A percentile compares a stretch with the other conserved stretches of the same genome.
phyloP scores from a whole-genome alignment of 2,888 invertebrate genomes.

The Orthosia gracilis region DNA sequence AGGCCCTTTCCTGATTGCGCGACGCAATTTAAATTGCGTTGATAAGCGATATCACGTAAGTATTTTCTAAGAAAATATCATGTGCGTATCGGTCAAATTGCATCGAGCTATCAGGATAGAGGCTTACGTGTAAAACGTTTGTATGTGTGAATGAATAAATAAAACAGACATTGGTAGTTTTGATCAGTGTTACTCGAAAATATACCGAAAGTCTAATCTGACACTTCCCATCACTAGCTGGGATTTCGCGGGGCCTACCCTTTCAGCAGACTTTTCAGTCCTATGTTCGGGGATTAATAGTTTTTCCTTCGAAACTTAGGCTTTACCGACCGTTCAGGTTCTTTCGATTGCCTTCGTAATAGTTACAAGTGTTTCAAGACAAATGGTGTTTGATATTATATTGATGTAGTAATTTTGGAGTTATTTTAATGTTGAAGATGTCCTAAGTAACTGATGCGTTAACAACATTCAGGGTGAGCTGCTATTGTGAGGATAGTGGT shows the following conservation, averaged over 20 bases:
- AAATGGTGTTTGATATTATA: background rate
- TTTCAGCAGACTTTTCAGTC: slow-evolving; percentile 58
- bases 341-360: slow-evolving; percentile 35
- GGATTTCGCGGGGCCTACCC: slow-evolving; percentile 46
- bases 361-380: slow-evolving; percentile 22
- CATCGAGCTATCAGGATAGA: too few species aligned
- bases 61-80: too few species aligned
- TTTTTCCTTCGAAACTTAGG: slow-evolving; percentile 51
- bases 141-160: background rate
- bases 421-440: background rate
- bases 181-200: slow-evolving; percentile 10
- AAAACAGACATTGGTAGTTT: background rate
- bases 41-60: too few species aligned
- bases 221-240: slow-evolving; percentile 35
- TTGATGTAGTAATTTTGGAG: too few species aligned
- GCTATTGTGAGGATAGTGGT: too few species aligned
- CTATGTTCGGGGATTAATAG: slow-evolving; percentile 61
- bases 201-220: background rate
- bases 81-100: too few species aligned
- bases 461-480: too few species aligned
- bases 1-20: too few species aligned
- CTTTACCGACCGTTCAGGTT: slow-evolving; percentile 11
- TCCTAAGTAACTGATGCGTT: too few species aligned
- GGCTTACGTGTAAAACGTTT: too few species aligned
- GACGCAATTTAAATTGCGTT: too few species aligned